Base-by-base conservation (phyloP, 2,888 invertebrate species). In the Acanthosepion lycidas region DNA sequence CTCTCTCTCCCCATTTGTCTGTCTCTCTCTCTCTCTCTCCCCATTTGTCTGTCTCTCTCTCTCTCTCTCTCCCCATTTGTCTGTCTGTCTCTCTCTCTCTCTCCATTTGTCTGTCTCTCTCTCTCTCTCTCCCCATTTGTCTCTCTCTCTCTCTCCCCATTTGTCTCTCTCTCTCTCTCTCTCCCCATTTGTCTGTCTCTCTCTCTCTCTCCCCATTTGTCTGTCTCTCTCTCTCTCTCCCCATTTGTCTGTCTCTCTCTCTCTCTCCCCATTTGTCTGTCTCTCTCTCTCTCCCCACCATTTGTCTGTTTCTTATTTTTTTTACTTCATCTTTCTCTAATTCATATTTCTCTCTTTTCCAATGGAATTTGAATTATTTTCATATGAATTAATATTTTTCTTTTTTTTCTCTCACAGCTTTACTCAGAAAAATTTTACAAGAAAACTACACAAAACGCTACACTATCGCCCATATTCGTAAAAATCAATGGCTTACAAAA, bases 401-500 rank as follows among this genome's bases (percentile, higher is more conserved):
- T 59, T 23, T 48, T 55, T 55, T 95, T 28, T 94, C 93, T 92
- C 92, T 96, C 96, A 28, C 95, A 97, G 98, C 98, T 95, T 98
- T 99, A 96, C 98, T 99, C 95, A 98, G 98, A 95, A 98, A 98
- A 96, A 98, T 99, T 95, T 98, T 99, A 96, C 98, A 98, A 94
- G 98, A 98, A 55, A 98, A 98, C 95, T 98, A 99, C 0, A 98
- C 98, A 42, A 98, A 98, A 94, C 98, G 99, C 96, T 98, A 98
- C 95, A 98, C 98, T 0, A 98, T 99, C 49, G 97, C 98, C 48
- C 98, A 98, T 96, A 98, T 99, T 95, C 98, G 98, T 96, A 98
- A 98, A 95, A 98, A 99, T 97, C 98, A 98, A 95, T 99, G 99
- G 99, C 97, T 97, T 95, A 97, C 96, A 94, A 97, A 97, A 95